Evolutionary conservation across 2,113 vertebrate genomes (phyloP).

Genomic region (Phocoena phocoena): DNA sequence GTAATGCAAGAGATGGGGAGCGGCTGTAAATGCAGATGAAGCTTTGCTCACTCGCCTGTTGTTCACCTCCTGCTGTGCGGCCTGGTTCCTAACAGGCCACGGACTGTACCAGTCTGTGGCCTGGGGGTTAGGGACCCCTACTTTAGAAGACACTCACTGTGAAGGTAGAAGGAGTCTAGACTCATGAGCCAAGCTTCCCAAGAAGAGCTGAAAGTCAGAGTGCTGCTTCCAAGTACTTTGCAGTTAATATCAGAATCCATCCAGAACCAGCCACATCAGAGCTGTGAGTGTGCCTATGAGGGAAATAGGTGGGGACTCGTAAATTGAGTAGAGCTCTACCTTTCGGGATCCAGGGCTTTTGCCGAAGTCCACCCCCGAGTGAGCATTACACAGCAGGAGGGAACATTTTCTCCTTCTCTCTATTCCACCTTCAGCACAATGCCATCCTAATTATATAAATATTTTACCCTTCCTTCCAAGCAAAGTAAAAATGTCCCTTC

Average conservation of each 20-base stretch:
- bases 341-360: neutral
- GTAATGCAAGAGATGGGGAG: too few species aligned
- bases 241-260: neutral
- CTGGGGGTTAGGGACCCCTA: too few species aligned
- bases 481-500: neutral
- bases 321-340: neutral
- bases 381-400: neutral
- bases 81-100: too few species aligned
- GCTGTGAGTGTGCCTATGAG: neutral
- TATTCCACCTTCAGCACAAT: neutral
- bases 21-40: too few species aligned
- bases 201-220: neutral
- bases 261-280: neutral
- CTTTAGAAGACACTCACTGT: neutral
- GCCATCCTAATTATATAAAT: neutral
- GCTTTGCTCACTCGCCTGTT: too few species aligned
- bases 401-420: neutral
- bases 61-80: too few species aligned
- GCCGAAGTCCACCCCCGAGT: neutral
- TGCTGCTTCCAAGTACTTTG: neutral
- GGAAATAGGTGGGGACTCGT: neutral
- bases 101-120: too few species aligned
- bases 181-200: neutral
- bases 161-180: neutral
- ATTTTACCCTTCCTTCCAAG: neutral